Evolutionary conservation across 1,140 invertebrate species (phyloP).

Genomic region (Rhynchophorus ferrugineus): DNA sequence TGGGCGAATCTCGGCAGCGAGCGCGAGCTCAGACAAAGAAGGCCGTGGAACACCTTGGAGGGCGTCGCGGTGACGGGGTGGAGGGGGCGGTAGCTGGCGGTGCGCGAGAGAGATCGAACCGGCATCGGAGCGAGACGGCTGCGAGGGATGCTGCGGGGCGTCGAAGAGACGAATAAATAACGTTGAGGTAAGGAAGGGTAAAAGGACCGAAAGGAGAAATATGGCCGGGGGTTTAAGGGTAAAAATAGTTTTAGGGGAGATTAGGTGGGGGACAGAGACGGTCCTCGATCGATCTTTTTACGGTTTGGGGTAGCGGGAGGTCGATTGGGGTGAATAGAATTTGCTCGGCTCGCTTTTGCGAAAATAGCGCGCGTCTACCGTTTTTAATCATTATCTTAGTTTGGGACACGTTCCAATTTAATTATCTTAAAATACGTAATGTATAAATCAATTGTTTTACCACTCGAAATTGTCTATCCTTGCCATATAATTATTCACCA

Average conservation of each 20-base stretch:
- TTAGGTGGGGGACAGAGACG: background rate
- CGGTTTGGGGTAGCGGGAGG: too few species aligned
- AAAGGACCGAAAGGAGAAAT: background rate
- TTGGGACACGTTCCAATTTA: too few species aligned
- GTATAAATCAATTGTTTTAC: too few species aligned
- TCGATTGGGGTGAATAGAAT: background rate
- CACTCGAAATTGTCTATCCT: too few species aligned
- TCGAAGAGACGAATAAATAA: background rate
- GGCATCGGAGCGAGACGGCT: background rate
- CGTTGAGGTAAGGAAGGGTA: background rate
- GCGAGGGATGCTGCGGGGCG: slow-evolving; percentile 5
- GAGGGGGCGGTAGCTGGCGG: background rate
- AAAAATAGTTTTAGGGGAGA: background rate
- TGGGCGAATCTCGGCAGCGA: slow-evolving; percentile 35
- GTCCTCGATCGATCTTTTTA: background rate
- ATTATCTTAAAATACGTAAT: too few species aligned
- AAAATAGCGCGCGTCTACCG: background rate
- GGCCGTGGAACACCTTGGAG: slow-evolving; percentile 22
- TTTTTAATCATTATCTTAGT: background rate
- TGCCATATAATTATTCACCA: too few species aligned
- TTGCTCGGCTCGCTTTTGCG: background rate
- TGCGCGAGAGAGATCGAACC: background rate
- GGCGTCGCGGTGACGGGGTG: slow-evolving; percentile 7
- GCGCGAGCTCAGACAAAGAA: slow-evolving; percentile 34
- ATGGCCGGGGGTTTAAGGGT: background rate